Percentiles rank a stretch among this genome's conserved stretches.
These are phyloP conservation scores for Picathartes gymnocephalus DNA, from an alignment of 2,113 vertebrate species.

Conservation along the genomic window DNA sequence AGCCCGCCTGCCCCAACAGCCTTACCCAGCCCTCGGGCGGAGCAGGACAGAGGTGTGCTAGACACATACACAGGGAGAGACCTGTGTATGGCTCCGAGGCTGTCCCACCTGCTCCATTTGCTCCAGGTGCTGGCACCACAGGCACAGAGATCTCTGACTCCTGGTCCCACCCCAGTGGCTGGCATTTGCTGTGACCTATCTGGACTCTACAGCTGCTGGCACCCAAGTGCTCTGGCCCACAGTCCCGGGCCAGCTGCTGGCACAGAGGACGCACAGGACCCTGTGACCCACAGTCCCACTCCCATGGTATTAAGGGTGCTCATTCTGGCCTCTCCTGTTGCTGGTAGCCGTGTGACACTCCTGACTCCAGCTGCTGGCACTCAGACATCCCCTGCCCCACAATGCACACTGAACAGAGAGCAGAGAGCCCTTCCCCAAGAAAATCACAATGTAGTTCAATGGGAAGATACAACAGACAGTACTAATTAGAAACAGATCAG, in stretches of 20 bases:
- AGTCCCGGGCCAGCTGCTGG: neutral
- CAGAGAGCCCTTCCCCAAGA: neutral
- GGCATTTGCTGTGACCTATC: neutral
- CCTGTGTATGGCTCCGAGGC: neutral
- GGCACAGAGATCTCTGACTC: neutral
- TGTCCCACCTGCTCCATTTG: neutral
- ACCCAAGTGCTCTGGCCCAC: no score
- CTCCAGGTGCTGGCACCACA: neutral
- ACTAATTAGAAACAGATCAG: neutral
- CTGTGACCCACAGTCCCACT: neutral
- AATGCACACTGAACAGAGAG: neutral
- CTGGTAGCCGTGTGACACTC: neutral
- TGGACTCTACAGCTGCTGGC: neutral
- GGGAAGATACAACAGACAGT: neutral
- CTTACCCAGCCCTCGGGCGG: no score
- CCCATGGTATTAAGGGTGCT: rapidly evolving
- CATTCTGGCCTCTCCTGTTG: neutral
- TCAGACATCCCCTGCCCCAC: rapidly evolving
- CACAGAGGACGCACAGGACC: neutral
- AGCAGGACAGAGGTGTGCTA: neutral
- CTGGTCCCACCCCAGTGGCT: neutral
- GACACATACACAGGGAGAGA: rapidly evolving
- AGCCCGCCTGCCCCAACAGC: neutral
- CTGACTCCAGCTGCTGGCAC: neutral
- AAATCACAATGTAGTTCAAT: neutral